phyloP scores from a whole-genome alignment of 2,797 vertebrate genomes.

The Lerista edwardsae region DNA sequence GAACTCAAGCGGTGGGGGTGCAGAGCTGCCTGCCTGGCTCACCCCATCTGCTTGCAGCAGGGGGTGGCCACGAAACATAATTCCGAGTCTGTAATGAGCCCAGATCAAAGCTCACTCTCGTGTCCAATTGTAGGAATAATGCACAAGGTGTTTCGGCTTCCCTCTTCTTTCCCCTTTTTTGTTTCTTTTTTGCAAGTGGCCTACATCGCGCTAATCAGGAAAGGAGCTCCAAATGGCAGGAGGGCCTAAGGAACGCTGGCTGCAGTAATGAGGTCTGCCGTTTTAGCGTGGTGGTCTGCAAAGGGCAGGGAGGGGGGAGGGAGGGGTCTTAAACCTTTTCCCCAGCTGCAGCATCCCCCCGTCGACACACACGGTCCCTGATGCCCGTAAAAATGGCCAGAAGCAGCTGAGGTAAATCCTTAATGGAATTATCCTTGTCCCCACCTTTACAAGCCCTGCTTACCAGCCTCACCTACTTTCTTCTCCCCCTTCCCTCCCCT shows the following conservation, averaged over 20 bases:
- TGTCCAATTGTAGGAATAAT: not conserved
- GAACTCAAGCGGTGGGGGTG: not conserved
- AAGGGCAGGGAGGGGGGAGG: rapidly evolving
- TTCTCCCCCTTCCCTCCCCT: slow-evolving; percentile 65
- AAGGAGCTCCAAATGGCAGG: not conserved
- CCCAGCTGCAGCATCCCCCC: not conserved
- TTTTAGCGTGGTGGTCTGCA: not conserved
- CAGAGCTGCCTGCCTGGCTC: not conserved
- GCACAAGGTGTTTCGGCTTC: not conserved
- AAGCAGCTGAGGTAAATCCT: slow-evolving; percentile 56
- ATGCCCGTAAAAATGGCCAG: slow-evolving; percentile 57
- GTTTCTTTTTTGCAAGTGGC: not conserved
- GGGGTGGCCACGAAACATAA: not conserved
- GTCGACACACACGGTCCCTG: not conserved
- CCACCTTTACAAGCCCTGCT: slow-evolving; percentile 49
- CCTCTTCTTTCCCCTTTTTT: not conserved
- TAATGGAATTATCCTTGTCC: slow-evolving; percentile 56
- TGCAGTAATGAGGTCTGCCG: not conserved
- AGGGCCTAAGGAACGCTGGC: not conserved
- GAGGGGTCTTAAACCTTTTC: not conserved
- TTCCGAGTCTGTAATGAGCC: not conserved
- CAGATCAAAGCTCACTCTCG: not conserved
- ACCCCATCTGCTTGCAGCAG: not conserved
- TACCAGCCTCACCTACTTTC: slow-evolving; percentile 35
- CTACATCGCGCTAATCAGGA: not conserved